Evolutionary conservation across 2,797 vertebrate genomes (phyloP), one percentile per base, ranked within the genome.

Genomic region (Fringilla coelebs): DNA sequence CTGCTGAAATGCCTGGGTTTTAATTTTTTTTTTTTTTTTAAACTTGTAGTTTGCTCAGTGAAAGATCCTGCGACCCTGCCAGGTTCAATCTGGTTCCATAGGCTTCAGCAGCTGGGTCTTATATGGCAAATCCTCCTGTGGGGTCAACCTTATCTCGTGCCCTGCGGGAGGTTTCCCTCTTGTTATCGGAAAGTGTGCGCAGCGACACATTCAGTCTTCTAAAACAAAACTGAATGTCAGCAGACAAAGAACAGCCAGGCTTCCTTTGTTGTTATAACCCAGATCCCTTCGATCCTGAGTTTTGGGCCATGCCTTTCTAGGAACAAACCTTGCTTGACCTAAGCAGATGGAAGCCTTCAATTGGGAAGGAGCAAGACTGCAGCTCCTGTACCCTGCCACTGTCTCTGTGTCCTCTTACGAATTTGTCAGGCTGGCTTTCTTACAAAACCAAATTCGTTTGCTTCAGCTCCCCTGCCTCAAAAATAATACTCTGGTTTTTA

Each of bases 211-310:
- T 77, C 84, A 29, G 48, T 75, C 82, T 85, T 78, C 65, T 22
- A 51, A 92, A 85, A 5, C 49, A 88, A 96, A 96, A 78, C 79
- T 24, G 40, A 60, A 88, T 96, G 89, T 93, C 92, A 94, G 68
- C 51, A 93, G 89, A 96, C 61, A 81, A 67, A 93, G 61, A 93
- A 51, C 92, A 95, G 84, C 38, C 57, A 86, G 40, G 29, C 28
- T 54, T 80, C 63, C 32, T 92, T 89, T 89, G 89, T 76, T 90
- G 40, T 83, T 91, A 28, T n/a, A 91, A 72, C 32, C 32, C 21
- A 45, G 46, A 89, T 91, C 46, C 24, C 19, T 46, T 25, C 0
- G 0, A 58, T 89, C 58, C 26, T 45, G 38, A 55, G 22, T 70
- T 72, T 68, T 91, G 43, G 62, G 29, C 2, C 15, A 55, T 60